Conservation (phyloP, 2,888 invertebrate species). For the Spodoptera picta region DNA sequence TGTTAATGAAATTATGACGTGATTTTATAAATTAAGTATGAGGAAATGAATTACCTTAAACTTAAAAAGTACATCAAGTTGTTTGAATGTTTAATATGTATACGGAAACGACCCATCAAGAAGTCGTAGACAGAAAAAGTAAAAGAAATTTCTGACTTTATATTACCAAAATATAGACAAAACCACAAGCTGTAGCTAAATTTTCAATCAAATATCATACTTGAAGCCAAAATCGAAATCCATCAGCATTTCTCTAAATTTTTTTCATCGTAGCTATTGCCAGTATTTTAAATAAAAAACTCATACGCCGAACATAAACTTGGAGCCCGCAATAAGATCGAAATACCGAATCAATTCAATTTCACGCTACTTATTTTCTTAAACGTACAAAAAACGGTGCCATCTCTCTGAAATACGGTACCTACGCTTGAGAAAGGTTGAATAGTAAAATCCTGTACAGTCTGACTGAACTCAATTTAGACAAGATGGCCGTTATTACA, state of each 20-base stretch:
- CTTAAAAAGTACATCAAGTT: slow-evolving; percentile 5
- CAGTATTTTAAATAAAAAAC: no score
- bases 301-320: slow-evolving; percentile 12
- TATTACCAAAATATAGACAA: no score
- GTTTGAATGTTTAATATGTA: background rate
- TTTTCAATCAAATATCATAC: no score
- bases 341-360: slow-evolving; percentile 39
- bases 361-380: slow-evolving; percentile 34
- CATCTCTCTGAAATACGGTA: slow-evolving; percentile 14
- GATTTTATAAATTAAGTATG: background rate
- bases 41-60: background rate
- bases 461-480: background rate
- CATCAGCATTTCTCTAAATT: no score
- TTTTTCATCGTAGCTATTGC: no score
- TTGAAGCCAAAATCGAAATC: no score
- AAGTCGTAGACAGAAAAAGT: no score
- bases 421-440: slow-evolving; percentile 9
- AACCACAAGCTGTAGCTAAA: no score
- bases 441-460: slow-evolving; percentile 8
- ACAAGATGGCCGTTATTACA: slow-evolving; percentile 9
- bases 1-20: slow-evolving; percentile 14
- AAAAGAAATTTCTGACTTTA: no score
- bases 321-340: slow-evolving; percentile 7
- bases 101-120: background rate
- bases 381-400: slow-evolving; percentile 10